Percentiles rank a stretch among this genome's conserved stretches.
These are phyloP conservation scores for Ostrea edulis DNA, from an alignment of 1,140 invertebrate species.

Conservation along the genomic window DNA sequence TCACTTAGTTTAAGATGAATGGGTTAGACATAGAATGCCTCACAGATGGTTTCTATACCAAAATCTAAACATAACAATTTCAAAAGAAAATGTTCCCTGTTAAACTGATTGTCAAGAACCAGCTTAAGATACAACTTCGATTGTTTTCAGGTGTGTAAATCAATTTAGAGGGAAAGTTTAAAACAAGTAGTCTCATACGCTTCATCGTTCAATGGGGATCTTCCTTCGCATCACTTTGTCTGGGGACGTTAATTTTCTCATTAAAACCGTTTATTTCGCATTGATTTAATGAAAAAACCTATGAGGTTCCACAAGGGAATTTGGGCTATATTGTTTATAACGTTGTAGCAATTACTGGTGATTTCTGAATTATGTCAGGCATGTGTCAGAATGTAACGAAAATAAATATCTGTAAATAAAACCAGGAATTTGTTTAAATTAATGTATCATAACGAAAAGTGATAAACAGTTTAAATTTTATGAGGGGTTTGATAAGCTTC, in stretches of 20 bases:
- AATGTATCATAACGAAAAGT: conserved; percentile 15
- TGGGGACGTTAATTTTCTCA: not conserved
- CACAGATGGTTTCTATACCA: conserved; percentile 33
- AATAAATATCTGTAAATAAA: not conserved
- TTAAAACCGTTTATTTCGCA: not conserved
- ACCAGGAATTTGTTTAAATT: conserved; percentile 7
- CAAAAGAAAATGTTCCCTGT: conserved; percentile 18
- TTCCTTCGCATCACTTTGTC: conserved; percentile 10
- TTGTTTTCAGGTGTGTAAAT: conserved; percentile 7
- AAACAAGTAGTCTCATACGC: not conserved
- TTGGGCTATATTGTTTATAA: not conserved
- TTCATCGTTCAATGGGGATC: not conserved
- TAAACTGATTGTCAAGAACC: conserved; percentile 19
- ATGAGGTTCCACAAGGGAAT: not conserved
- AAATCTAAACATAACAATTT: conserved; percentile 13
- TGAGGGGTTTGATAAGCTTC: not conserved
- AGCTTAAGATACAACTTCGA: not conserved
- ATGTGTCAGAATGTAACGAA: not conserved
- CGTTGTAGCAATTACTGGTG: not conserved
- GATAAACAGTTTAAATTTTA: conserved; percentile 16
- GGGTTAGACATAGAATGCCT: not conserved
- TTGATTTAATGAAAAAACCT: conserved; percentile 9
- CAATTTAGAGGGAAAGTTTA: not conserved
- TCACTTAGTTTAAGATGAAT: not conserved
- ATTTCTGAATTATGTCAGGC: not conserved